Evolutionary conservation across 2,888 invertebrate genomes (phyloP), one percentile per base, ranked within the genome.

Genomic region (Ophioninae sp.): DNA sequence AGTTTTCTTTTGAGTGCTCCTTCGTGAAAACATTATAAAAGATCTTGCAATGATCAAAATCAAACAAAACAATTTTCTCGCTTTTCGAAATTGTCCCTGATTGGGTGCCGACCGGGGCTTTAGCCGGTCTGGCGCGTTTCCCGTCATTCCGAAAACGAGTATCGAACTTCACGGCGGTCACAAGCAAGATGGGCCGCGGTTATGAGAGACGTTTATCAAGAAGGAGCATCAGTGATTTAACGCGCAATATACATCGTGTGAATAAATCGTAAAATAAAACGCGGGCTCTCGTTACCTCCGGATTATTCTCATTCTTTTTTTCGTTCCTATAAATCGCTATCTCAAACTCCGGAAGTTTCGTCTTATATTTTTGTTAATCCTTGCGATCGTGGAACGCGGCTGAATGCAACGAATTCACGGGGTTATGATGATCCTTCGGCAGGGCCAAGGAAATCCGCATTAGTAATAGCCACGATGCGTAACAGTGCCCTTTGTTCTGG

Each of bases 101-200:
- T 50, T 17, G 17, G 50, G 6, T 10, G 13, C 17, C 17, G 50
- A 50, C 50, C 50, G 50, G 50, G 17, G 17, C 13, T 50, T 50
- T 50, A 50, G 17, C 13, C 17, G 6, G 6, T 6, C 6, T 13
- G 17, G 17, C 17, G 17, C 13, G 2, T 10, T 50, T 50, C 17
- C 10, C 50, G 50, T 17, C 50, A 17, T 17, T 17, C 17, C 17
- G 50, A 50, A 50, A 50, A 17, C 17, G 7, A 13, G 50, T 30
- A 30, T 37, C 59, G 23, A 44, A 64, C 70, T 78, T 70, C 62
- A 62, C 37, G 7, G 8, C 30, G 64, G 70, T 62, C 37, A 57
- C 8, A 61, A 72, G 64, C 78, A 83, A 83, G 39, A 83, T 83
- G 83, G 83, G 83, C 77, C 81, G 69, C 70, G 65, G 74, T 39